These are phyloP conservation scores for Diorhabda carinulata DNA, from an alignment of 1,140 invertebrate species.

Conservation along the genomic window DNA sequence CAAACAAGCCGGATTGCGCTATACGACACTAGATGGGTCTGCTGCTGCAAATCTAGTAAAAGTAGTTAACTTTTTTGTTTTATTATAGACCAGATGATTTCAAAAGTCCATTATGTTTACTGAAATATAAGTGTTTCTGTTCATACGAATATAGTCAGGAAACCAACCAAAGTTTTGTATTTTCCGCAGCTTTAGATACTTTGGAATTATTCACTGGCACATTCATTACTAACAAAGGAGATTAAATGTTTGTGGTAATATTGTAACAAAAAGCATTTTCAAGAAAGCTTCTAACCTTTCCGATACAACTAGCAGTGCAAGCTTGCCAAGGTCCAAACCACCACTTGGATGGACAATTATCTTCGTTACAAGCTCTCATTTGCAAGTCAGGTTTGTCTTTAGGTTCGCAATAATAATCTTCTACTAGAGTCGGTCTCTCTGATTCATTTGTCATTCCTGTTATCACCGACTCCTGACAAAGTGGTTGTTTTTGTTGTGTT, in stretches of 20 bases:
- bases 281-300: conserved; percentile 29
- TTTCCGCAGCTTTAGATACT: too few species aligned
- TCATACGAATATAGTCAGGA: too few species aligned
- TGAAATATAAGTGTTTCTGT: too few species aligned
- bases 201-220: background rate
- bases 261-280: background rate
- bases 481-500: conserved; percentile 57
- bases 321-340: conserved; percentile 79
- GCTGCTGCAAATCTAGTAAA: too few species aligned
- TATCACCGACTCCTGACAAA: conserved; percentile 62
- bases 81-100: too few species aligned
- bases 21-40: too few species aligned
- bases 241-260: background rate
- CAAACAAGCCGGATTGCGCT: too few species aligned
- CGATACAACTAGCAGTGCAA: conserved; percentile 70
- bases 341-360: conserved; percentile 73
- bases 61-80: too few species aligned
- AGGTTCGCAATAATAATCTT: conserved; percentile 62
- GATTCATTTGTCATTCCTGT: conserved; percentile 43
- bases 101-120: too few species aligned
- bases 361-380: conserved; percentile 62
- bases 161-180: too few species aligned
- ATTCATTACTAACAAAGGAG: too few species aligned
- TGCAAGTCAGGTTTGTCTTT: conserved; percentile 57
- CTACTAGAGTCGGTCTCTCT: conserved; percentile 53